Evolutionary conservation across 2,113 vertebrate genomes (phyloP), one percentile per base, ranked within the genome.

Genomic region (Trinectes maculatus): DNA sequence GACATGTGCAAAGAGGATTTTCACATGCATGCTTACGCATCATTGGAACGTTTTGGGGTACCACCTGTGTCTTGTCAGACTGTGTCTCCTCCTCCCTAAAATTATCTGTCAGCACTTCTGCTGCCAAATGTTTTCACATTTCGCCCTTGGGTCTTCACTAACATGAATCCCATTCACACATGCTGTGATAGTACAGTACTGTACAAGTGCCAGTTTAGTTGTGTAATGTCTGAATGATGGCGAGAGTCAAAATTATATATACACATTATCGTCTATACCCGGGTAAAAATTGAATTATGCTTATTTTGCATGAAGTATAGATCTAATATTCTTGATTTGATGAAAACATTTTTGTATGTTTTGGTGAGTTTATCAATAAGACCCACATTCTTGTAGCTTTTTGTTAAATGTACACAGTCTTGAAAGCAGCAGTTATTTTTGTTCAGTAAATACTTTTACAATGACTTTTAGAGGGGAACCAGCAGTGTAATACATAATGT

Each of bases 81-180:
- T 74, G 52, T 54, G 28, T 63, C 71, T 81, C 79, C 81, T 65
- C 73, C 51, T 63, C 72, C 59, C 26, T 54, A 65, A 81, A 77
- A 54, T 39, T 78, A 71, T 48, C 85, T 83, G 78, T 89, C 76
- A 80, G 53, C 77, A 77, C 88, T 68, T 87, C 71, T 6, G 2
- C 62, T 52, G 51, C 16, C 40, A 61, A 52, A 81, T 73, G 79
- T 74, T 81, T 84, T 77, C 52, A 62, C 79, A 40, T 79, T 63
- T 65, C 52, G 61, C 81, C 77, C 83, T 21, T 34, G 81, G 62
- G 81, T 67, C 43, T 68, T 66, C 6, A 5, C 10, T 56, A 70
- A 83, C 79, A 60, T 71, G 24, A 74, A 62, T 21, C 36, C 80
- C 76, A 80, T 84, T 87, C 49, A 77, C 83, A 85, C 87, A 13